These are phyloP conservation scores for Desoria tigrina DNA, from an alignment of 2,888 invertebrate species.

Conservation along the genomic window DNA sequence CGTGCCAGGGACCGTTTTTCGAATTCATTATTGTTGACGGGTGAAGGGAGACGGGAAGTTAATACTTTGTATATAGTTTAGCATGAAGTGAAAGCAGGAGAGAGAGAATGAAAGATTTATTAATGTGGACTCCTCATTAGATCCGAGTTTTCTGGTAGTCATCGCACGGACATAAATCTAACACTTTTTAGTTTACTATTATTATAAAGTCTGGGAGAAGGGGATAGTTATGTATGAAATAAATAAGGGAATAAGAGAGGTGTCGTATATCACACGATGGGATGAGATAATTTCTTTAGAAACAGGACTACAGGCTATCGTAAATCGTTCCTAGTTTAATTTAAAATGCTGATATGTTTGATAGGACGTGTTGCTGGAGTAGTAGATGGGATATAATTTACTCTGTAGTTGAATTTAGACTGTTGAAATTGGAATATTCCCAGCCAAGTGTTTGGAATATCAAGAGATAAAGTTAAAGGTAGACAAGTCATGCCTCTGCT, in stretches of 20 bases:
- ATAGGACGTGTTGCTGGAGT: too few relatives aligned
- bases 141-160: constrained; percentile 8
- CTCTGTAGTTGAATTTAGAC: too few relatives aligned
- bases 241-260: too few relatives aligned
- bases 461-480: constrained; percentile 3
- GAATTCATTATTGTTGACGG: too few relatives aligned
- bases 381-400: not conserved
- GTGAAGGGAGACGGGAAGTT: too few relatives aligned
- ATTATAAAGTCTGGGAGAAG: not conserved
- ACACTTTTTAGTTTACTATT: constrained; percentile 6
- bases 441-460: too few relatives aligned
- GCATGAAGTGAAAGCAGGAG: too few relatives aligned
- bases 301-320: not conserved
- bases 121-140: constrained; percentile 15
- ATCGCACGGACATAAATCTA: constrained; percentile 16
- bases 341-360: constrained; percentile 1
- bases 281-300: not conserved
- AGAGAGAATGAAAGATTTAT: constrained; percentile 17
- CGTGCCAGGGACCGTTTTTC: too few relatives aligned
- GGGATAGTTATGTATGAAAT: too few relatives aligned
- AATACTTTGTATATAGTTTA: not conserved
- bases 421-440: too few relatives aligned
- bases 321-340: constrained; percentile 9
- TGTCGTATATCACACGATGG: not conserved
- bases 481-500: not conserved